phyloP scores from a whole-genome alignment of 2,797 vertebrate genomes.

The Podargus strigoides region DNA sequence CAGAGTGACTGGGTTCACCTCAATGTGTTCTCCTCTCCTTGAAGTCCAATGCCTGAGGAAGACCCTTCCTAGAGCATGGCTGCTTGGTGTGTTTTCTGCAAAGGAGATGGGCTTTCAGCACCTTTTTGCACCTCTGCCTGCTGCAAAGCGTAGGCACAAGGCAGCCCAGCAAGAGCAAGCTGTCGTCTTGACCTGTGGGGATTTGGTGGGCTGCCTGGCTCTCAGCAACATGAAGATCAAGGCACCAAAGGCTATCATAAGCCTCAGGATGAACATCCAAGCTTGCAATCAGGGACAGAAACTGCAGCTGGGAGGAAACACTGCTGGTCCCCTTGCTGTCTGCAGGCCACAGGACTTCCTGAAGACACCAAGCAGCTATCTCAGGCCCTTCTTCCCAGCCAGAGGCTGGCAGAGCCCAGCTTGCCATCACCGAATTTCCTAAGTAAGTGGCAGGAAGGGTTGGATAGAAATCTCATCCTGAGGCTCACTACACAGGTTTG shows the following conservation, averaged over 20 bases:
- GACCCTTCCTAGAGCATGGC: neutral
- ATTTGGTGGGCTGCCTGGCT: neutral
- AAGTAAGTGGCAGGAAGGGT: neutral
- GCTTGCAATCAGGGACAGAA: neutral
- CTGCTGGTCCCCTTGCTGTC: neutral
- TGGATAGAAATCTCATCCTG: neutral
- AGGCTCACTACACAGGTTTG: neutral
- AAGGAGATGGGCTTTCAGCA: neutral
- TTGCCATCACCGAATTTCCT: neutral
- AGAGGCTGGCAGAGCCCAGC: neutral
- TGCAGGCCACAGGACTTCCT: neutral
- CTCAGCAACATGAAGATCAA: neutral
- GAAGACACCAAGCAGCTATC: neutral
- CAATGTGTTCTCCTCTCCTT: neutral
- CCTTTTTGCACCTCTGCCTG: neutral
- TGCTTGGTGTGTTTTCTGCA: neutral
- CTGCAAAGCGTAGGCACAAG: neutral
- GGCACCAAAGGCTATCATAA: neutral
- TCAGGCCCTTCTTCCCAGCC: neutral
- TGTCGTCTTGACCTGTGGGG: neutral
- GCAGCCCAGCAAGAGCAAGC: neutral
- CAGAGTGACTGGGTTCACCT: neutral
- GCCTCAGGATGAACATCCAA: neutral
- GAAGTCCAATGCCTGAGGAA: neutral
- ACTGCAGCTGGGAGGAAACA: neutral